These are phyloP conservation scores for Anthoscopus minutus DNA, from an alignment of 2,113 vertebrate genomes.

Conservation along the genomic window DNA sequence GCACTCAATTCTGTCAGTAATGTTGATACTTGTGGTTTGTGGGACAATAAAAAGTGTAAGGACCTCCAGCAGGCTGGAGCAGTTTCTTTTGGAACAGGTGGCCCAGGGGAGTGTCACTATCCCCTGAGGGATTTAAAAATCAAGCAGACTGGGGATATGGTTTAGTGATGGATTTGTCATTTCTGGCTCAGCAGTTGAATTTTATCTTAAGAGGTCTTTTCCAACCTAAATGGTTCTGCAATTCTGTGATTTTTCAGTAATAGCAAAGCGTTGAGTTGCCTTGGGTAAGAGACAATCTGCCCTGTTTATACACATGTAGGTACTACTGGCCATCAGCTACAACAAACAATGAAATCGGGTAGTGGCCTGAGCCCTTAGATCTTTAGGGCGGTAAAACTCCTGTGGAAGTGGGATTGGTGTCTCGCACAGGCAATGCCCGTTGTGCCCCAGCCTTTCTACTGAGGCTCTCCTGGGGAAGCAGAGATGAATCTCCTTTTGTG, in stretches of 20 bases:
- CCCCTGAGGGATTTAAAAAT: background rate
- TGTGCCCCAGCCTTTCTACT: background rate
- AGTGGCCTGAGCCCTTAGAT: background rate
- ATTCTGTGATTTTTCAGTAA: background rate
- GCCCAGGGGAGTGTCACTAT: background rate
- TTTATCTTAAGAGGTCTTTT: background rate
- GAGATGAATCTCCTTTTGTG: background rate
- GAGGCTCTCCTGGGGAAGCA: background rate
- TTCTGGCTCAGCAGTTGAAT: background rate
- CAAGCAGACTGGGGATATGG: background rate
- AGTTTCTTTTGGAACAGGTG: background rate
- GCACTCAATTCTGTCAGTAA: accelerated
- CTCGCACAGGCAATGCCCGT: accelerated
- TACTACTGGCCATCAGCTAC: background rate
- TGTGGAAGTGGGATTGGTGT: background rate
- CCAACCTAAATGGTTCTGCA: background rate
- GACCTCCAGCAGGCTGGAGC: background rate
- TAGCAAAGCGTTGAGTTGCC: background rate
- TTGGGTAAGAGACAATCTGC: background rate
- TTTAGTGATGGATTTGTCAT: background rate
- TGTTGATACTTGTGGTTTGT: accelerated
- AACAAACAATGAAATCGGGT: accelerated
- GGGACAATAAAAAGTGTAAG: background rate
- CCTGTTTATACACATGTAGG: background rate
- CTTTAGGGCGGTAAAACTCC: background rate